phyloP scores from a whole-genome alignment of 2,113 vertebrate species.

The Centropus bengalensis region DNA sequence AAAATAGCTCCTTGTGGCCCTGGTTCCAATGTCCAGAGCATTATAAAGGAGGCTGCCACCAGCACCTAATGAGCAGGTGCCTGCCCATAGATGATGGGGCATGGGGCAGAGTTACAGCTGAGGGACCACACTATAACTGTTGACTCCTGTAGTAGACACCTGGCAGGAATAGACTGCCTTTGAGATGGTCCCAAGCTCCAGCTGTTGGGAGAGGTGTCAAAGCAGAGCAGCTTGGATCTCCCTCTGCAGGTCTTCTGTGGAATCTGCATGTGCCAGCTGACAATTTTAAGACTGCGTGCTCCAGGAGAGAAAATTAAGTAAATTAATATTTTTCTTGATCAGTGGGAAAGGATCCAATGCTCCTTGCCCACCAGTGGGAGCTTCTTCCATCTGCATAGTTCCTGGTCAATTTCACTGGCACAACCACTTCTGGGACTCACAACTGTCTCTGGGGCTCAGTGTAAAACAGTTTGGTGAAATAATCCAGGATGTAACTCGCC shows the following conservation, averaged over 20 bases:
- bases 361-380: neutral
- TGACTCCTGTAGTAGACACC: neutral
- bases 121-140: neutral
- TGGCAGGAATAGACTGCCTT: neutral
- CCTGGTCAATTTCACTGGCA: neutral
- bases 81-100: neutral
- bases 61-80: neutral
- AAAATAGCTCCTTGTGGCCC: neutral
- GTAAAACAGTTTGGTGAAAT: neutral
- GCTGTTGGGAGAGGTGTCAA: neutral
- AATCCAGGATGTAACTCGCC: neutral
- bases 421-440: neutral
- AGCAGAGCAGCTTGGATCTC: neutral
- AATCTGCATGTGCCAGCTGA: neutral
- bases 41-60: neutral
- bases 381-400: neutral
- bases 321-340: neutral
- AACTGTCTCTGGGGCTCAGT: neutral
- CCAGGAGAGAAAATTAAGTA: neutral
- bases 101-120: neutral
- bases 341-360: neutral
- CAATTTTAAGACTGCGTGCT: neutral
- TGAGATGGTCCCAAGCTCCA: neutral
- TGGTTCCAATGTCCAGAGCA: neutral
- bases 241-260: neutral